These are phyloP conservation scores for Gyrodactylus salaris DNA, from an alignment of 1,140 invertebrate genomes.

Conservation along the genomic window DNA sequence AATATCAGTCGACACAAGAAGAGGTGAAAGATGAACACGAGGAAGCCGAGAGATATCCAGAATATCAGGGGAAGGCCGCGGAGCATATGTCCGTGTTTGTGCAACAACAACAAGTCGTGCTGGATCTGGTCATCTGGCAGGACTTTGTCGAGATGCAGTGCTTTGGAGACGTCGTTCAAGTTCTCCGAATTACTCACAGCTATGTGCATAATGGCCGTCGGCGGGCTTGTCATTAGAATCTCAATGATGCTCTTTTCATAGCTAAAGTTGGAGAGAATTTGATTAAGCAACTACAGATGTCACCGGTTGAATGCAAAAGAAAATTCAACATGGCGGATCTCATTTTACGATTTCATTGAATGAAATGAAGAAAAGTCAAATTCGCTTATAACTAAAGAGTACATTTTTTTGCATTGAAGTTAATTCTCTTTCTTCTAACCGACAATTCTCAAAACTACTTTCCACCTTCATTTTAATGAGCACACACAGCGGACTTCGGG, in stretches of 20 bases:
- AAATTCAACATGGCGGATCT: no score
- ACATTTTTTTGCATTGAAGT: no score
- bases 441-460: no score
- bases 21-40: slow-evolving; percentile 62
- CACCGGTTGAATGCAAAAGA: no score
- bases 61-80: slow-evolving; percentile 58
- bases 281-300: no score
- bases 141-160: neutral
- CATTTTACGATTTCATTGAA: no score
- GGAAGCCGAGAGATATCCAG: slow-evolving; percentile 52
- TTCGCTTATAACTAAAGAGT: no score
- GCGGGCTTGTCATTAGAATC: neutral
- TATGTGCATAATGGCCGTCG: neutral
- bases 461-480: no score
- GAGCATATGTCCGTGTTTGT: slow-evolving; percentile 54
- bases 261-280: neutral
- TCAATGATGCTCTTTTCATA: neutral
- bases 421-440: no score
- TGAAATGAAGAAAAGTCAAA: no score
- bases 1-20: slow-evolving; percentile 69
- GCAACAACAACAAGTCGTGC: slow-evolving; percentile 52
- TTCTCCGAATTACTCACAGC: neutral
- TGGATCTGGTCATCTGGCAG: slow-evolving; percentile 15
- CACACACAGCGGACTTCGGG: no score
- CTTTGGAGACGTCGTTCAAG: neutral